Percentiles rank a stretch among this genome's conserved stretches.
phyloP scores from a whole-genome alignment of 2,113 vertebrate genomes.

The Nannobrachium achirus region DNA sequence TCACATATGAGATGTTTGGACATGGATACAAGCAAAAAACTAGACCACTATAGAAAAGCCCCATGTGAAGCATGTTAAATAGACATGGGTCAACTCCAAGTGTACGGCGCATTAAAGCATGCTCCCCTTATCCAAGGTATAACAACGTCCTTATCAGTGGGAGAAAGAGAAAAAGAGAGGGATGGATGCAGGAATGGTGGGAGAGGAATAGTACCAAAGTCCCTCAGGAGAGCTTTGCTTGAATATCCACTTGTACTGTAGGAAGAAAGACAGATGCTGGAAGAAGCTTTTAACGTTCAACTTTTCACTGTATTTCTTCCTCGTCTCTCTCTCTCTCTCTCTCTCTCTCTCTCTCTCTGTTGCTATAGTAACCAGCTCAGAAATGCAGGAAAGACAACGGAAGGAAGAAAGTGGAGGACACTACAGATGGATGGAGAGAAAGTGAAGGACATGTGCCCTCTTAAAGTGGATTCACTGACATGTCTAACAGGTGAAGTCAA shows the following conservation, averaged over 20 bases:
- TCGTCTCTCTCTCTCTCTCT: not conserved
- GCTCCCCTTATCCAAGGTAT: slow-evolving; percentile 46
- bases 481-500: too few species aligned
- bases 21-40: too few species aligned
- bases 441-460: slow-evolving; percentile 5
- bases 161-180: slow-evolving; percentile 35
- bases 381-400: slow-evolving; percentile 60
- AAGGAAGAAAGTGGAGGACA: slow-evolving; percentile 19
- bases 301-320: slow-evolving; percentile 16
- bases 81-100: too few species aligned
- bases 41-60: too few species aligned
- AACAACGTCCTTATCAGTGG: slow-evolving; percentile 52
- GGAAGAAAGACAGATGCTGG: slow-evolving; percentile 18
- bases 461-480: too few species aligned
- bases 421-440: not conserved
- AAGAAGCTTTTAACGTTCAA: slow-evolving; percentile 28
- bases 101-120: slow-evolving; percentile 8
- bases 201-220: slow-evolving; percentile 34
- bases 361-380: slow-evolving; percentile 61
- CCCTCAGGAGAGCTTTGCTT: slow-evolving; percentile 37
- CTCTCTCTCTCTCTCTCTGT: slow-evolving; percentile 54
- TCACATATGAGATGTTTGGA: too few species aligned
- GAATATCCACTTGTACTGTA: not conserved
- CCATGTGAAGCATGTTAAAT: too few species aligned
- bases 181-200: slow-evolving; percentile 46